phyloP scores from a whole-genome alignment of 2,888 invertebrate genomes.

The Zygogramma bicolorata region DNA sequence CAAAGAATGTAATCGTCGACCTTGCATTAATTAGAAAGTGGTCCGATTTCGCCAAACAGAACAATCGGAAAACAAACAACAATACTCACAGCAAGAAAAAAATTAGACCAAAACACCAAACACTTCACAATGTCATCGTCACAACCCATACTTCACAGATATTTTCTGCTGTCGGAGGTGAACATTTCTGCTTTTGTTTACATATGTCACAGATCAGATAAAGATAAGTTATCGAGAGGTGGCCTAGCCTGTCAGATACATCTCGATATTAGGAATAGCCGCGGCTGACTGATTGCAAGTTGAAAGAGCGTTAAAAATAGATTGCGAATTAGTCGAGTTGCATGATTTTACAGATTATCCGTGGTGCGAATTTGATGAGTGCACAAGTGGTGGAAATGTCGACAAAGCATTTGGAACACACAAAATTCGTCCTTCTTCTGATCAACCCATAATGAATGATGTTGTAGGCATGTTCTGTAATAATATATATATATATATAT shows the following conservation, averaged over 20 bases:
- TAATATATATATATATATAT: too few relatives aligned
- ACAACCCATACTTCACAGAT: conserved; percentile 38
- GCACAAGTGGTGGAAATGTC: too few relatives aligned
- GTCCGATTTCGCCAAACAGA: neutral
- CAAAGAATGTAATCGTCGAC: too few relatives aligned
- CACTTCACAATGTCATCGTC: conserved; percentile 44
- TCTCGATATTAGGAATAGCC: conserved; percentile 5
- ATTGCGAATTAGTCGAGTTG: neutral
- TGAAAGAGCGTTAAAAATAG: neutral
- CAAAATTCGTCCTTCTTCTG: too few relatives aligned
- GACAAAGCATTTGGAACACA: too few relatives aligned
- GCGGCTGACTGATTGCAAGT: neutral
- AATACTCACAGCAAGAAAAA: conserved; percentile 42
- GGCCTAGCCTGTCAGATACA: neutral
- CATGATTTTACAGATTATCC: neutral
- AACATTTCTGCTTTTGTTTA: neutral
- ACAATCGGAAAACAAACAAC: neutral
- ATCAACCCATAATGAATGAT: too few relatives aligned
- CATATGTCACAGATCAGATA: neutral
- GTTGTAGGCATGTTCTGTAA: too few relatives aligned
- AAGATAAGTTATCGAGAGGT: conserved; percentile 8
- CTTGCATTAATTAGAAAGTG: neutral
- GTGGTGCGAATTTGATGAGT: neutral
- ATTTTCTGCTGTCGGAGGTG: neutral
- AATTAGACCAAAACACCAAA: conserved; percentile 44